phyloP scores from a whole-genome alignment of 30 jellyfish, hydroid and myxozoan genomes.

The Rhopilema esculentum region DNA sequence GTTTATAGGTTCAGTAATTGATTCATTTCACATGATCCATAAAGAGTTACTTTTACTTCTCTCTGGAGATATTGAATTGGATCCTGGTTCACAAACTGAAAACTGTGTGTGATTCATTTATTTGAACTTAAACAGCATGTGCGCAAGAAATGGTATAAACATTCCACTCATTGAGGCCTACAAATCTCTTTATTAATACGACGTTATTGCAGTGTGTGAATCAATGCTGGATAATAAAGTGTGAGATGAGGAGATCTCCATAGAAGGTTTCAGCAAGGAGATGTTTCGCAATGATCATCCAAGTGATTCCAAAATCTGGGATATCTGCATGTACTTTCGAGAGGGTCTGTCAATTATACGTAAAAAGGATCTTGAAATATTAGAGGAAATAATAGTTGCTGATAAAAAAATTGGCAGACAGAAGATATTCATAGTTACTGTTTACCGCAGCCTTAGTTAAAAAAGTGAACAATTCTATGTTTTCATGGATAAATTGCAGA shows the following conservation, averaged over 20 bases:
- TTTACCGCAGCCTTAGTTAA: conserved; percentile 39
- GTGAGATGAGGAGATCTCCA: conserved; percentile 41
- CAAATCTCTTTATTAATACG: conserved; percentile 29
- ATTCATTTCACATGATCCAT: conserved; percentile 1
- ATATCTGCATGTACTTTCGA: conserved; percentile 48
- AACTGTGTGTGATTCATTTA: conserved; percentile 28
- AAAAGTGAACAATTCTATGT: conserved; percentile 42
- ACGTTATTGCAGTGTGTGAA: conserved; percentile 29
- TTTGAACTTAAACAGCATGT: conserved; percentile 35
- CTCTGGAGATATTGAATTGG: conserved; percentile 52
- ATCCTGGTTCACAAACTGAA: conserved; percentile 46
- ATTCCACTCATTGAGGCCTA: conserved; percentile 39
- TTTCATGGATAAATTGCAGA: conserved; percentile 31
- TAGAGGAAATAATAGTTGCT: conserved; percentile 48
- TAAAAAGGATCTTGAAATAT: conserved; percentile 42
- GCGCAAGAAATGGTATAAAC: conserved; percentile 45
- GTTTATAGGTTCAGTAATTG: conserved; percentile 6
- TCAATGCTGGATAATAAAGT: conserved; percentile 36
- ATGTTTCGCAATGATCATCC: conserved; percentile 58
- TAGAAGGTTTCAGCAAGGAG: conserved; percentile 56
- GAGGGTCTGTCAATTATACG: conserved; percentile 50
- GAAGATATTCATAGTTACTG: conserved; percentile 32
- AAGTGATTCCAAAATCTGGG: conserved; percentile 31
- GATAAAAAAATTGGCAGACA: conserved; percentile 32
- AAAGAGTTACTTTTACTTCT: conserved; percentile 33